phyloP scores from a whole-genome alignment of 2,797 vertebrate genomes.

The Aeoliscus strigatus region DNA sequence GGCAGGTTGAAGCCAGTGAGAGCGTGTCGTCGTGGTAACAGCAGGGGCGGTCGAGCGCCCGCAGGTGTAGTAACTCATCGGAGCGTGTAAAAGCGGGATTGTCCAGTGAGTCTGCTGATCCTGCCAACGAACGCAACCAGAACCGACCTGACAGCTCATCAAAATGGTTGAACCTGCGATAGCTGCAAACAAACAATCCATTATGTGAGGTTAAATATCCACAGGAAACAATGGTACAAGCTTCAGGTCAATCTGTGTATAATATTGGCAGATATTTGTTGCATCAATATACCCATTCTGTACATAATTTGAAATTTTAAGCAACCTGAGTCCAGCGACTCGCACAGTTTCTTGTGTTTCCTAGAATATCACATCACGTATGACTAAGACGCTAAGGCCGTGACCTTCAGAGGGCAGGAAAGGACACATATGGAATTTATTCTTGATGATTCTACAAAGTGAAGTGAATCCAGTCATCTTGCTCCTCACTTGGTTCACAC shows the following conservation, averaged over 20 bases:
- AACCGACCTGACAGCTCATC: conserved; percentile 85
- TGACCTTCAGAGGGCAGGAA: too few species aligned
- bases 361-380: too few species aligned
- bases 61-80: conserved; percentile 82
- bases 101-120: conserved; percentile 81
- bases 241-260: background rate
- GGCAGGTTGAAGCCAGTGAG: conserved; percentile 63
- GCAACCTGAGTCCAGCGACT: too few species aligned
- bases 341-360: too few species aligned
- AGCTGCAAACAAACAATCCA: conserved; percentile 64
- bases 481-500: too few species aligned
- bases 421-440: too few species aligned
- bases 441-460: too few species aligned
- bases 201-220: background rate
- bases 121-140: conserved; percentile 81
- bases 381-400: too few species aligned
- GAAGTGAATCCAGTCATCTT: too few species aligned
- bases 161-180: conserved; percentile 87
- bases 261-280: background rate
- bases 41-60: conserved; percentile 76
- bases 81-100: conserved; percentile 85
- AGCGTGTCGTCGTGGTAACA: conserved; percentile 78
- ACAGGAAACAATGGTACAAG: background rate
- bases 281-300: too few species aligned
- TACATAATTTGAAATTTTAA: too few species aligned